Evolutionary conservation across 2,113 vertebrate genomes (phyloP).

Genomic region (Neotoma lepida): DNA sequence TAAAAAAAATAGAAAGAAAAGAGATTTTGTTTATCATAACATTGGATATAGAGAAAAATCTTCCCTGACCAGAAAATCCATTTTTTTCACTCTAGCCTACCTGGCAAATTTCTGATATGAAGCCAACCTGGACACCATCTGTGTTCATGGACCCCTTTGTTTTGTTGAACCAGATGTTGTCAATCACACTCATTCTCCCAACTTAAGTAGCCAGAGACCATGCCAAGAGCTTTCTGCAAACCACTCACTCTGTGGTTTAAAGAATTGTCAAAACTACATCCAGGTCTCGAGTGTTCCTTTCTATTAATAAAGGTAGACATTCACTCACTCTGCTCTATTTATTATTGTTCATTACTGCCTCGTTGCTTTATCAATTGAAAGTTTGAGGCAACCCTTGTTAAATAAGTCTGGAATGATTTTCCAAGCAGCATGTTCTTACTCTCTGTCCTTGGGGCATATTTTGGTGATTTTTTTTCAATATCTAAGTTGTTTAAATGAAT

Average conservation of each 20-base stretch:
- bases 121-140: not conserved
- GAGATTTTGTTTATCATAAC: not conserved
- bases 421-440: not conserved
- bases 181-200: not conserved
- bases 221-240: not conserved
- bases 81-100: not conserved
- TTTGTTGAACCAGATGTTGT: not conserved
- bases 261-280: not conserved
- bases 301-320: not conserved
- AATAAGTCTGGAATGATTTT: not conserved
- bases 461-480: not conserved
- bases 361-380: not conserved
- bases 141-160: not conserved
- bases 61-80: not conserved
- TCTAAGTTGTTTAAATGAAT: not conserved
- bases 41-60: not conserved
- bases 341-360: not conserved
- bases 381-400: not conserved
- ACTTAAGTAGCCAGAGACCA: not conserved
- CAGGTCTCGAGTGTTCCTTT: not conserved
- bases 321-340: too few relatives aligned
- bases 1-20: not conserved
- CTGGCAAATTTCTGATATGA: not conserved
- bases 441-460: not conserved
- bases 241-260: not conserved